Evolutionary conservation across 2,113 vertebrate species (phyloP), one percentile per base, ranked within the genome.

Genomic region (Clarias macrocephalus): DNA sequence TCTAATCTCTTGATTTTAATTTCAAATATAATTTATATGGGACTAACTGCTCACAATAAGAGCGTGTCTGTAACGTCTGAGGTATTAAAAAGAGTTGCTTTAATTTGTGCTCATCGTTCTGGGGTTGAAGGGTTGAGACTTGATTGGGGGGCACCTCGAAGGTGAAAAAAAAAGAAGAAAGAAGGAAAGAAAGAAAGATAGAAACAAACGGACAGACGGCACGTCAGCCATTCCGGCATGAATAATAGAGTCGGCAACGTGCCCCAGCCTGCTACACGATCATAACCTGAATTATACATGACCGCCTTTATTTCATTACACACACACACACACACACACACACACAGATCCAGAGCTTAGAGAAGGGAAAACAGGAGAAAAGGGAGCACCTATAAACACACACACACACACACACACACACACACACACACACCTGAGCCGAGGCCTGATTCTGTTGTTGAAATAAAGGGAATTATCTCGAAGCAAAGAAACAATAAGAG

Each of bases 201-300:
- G 30, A 70, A 59, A 70, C 59, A 86, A 37, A 90, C 30, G 42
- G 19, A 84, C 65, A 82, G 76, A 70, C 56, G 21, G 82, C 48
- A 88, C 82, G 66, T 83, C 86, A 90, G 87, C 88, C 91, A 80
- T 13, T 62, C 84, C 88, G 80, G 88, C 92, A 93, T 94, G 90
- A 92, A 94, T 94, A 93, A 94, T 94, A 93, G 91, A 93, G 85
- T 86, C 83, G 7, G 81, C 81, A 60, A 73, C 86, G 1, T 87
- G 86, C 81, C 86, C 62, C 86, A 80, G 89, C 87, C 90, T 89
- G 92, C 93, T 92, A 93, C 92, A 90, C 92, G 93, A 94, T 94
- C 91, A 94, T 93, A 93, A 88, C 82, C 28, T 95, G 92, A 94
- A 95, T 94, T 94, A 95, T 93, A 92, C 91, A 94, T 94, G 91